Evolutionary conservation across 2,113 vertebrate genomes (phyloP).

Genomic region (Sturnira hondurensis): DNA sequence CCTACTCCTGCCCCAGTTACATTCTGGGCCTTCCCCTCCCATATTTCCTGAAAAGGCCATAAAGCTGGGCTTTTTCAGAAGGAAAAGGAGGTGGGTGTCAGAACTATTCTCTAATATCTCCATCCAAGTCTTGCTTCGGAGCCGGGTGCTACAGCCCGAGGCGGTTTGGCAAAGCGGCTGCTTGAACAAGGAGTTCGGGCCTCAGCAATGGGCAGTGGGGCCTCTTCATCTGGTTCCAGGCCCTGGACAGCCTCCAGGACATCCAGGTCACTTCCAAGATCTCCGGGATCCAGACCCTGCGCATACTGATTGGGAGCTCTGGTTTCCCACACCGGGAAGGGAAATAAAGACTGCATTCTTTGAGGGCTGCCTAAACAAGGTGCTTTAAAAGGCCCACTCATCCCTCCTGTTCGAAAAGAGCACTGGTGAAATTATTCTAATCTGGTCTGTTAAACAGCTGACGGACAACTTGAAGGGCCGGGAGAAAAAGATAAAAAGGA

Average conservation of each 20-base stretch:
- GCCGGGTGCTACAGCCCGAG: background rate
- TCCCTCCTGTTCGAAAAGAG: background rate
- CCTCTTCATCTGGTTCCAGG: constrained; percentile 57
- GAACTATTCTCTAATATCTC: constrained; percentile 32
- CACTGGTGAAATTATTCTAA: constrained; percentile 22
- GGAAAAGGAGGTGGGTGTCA: constrained; percentile 33
- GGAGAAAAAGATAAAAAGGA: background rate
- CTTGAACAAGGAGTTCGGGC: constrained; percentile 44
- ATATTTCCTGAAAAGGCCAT: constrained; percentile 50
- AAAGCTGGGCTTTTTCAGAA: constrained; percentile 51
- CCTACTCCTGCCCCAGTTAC: background rate
- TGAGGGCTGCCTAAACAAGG: background rate
- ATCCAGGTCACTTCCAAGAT: constrained; percentile 51
- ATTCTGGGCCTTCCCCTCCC: constrained; percentile 25
- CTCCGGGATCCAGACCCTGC: constrained; percentile 22
- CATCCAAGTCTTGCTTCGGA: constrained; percentile 40
- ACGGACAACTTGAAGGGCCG: background rate
- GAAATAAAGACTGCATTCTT: constrained; percentile 40
- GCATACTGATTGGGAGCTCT: background rate
- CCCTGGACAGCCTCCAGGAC: constrained; percentile 35
- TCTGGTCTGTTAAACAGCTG: background rate
- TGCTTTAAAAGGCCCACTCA: background rate
- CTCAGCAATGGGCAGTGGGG: constrained; percentile 23
- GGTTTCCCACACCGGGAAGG: constrained; percentile 22
- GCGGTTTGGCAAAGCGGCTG: constrained; percentile 35